Conservation (phyloP, 2,888 invertebrate genomes). For the Subacronicta megacephala region DNA sequence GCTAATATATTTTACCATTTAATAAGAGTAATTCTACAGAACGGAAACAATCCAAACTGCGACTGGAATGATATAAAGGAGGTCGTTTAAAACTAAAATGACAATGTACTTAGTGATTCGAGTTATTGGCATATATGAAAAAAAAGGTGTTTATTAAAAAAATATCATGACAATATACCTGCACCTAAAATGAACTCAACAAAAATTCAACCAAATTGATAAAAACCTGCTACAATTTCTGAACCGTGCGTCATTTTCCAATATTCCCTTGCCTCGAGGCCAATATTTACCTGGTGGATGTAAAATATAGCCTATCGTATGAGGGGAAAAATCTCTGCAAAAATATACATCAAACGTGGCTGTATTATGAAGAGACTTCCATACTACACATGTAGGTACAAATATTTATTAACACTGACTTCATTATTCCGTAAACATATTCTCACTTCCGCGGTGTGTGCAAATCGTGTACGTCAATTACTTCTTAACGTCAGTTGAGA, state of each 20-base stretch:
- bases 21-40: too few relatives aligned
- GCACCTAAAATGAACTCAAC: not conserved
- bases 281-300: conserved; percentile 18
- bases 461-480: too few relatives aligned
- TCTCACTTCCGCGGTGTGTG: conserved; percentile 3
- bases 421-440: conserved; percentile 19
- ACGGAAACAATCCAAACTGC: too few relatives aligned
- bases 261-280: conserved; percentile 19
- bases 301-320: conserved; percentile 14
- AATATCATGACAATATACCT: not conserved
- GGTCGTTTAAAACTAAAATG: too few relatives aligned
- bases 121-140: too few relatives aligned
- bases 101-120: too few relatives aligned
- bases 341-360: conserved; percentile 8
- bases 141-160: too few relatives aligned
- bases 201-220: conserved; percentile 3
- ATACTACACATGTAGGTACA: too few relatives aligned
- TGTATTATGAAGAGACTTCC: conserved; percentile 21
- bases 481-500: too few relatives aligned
- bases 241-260: conserved; percentile 1
- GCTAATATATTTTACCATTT: too few relatives aligned
- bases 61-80: too few relatives aligned
- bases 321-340: conserved; percentile 8
- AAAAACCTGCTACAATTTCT: conserved; percentile 5
- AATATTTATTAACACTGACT: conserved; percentile 15